These are phyloP conservation scores for Drosophila subpulchrella DNA, from an alignment of 1,140 invertebrate genomes.

Conservation along the genomic window DNA sequence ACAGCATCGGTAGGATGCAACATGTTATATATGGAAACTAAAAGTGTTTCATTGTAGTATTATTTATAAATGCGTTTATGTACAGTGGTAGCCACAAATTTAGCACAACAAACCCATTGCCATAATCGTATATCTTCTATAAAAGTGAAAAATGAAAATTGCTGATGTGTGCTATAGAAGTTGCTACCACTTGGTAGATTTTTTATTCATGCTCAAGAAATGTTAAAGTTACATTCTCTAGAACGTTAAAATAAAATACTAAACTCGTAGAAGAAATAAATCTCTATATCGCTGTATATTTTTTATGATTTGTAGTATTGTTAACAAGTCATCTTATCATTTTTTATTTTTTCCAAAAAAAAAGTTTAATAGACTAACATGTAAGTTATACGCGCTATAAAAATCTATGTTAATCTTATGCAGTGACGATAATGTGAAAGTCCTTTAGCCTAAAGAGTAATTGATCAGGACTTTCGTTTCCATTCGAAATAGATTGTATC, in stretches of 20 bases:
- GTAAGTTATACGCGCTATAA: neutral
- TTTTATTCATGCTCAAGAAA: neutral
- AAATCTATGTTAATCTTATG: neutral
- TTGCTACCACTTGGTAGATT: neutral
- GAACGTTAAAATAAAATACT: too few species aligned
- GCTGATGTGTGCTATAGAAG: neutral
- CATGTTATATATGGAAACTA: neutral
- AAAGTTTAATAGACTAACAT: neutral
- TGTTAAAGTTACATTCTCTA: neutral
- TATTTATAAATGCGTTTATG: neutral
- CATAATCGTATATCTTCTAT: too few species aligned
- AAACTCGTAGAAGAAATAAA: neutral
- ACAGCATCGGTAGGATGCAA: conserved; percentile 27
- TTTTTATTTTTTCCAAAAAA: neutral
- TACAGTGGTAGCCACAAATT: neutral
- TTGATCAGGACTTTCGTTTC: neutral
- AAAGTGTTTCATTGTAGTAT: neutral
- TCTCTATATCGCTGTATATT: neutral
- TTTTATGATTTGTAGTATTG: neutral
- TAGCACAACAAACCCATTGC: neutral
- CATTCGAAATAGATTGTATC: neutral
- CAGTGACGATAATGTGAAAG: neutral
- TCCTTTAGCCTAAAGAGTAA: neutral
- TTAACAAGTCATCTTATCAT: neutral
- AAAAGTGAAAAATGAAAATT: neutral